These are phyloP conservation scores for Polydesmus complanatus DNA, from an alignment of 2,888 invertebrate genomes.

Conservation along the genomic window DNA sequence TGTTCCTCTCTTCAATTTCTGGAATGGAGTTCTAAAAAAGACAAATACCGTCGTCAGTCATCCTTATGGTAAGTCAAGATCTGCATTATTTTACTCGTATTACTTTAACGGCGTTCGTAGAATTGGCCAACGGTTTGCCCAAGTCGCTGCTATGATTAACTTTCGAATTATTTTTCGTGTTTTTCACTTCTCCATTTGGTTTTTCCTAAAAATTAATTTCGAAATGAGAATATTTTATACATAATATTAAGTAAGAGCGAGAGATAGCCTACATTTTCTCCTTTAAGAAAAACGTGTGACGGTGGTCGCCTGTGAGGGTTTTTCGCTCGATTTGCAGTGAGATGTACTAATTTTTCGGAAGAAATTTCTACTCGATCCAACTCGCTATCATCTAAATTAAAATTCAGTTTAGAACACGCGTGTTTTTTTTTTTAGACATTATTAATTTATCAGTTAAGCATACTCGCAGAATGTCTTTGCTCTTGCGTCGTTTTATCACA, in stretches of 20 bases:
- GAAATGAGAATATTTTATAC: constrained; percentile 17
- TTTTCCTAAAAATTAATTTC: constrained; percentile 16
- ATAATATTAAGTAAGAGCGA: not conserved
- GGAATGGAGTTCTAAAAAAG: constrained; percentile 3
- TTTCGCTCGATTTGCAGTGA: constrained; percentile 38
- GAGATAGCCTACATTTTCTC: constrained; percentile 25
- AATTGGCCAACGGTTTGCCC: not conserved
- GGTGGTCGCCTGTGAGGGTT: constrained; percentile 53
- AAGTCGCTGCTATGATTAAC: not conserved
- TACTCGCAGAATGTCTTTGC: too few species aligned
- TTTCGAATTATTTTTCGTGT: constrained; percentile 13
- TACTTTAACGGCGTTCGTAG: not conserved
- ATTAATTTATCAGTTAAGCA: too few species aligned
- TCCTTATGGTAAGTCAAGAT: not conserved
- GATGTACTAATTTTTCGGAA: constrained; percentile 29
- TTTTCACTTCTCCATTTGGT: constrained; percentile 6
- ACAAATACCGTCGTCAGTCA: not conserved
- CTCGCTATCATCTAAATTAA: constrained; percentile 15
- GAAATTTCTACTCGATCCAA: constrained; percentile 27
- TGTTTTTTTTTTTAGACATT: too few species aligned
- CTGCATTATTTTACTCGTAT: not conserved
- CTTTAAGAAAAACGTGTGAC: constrained; percentile 36
- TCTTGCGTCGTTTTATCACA: constrained; percentile 11
- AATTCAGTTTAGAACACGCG: constrained; percentile 5
- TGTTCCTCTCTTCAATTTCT: constrained; percentile 5